These are phyloP conservation scores for Eretmochelys imbricata DNA, from an alignment of 2,113 vertebrate genomes.

Conservation along the genomic window DNA sequence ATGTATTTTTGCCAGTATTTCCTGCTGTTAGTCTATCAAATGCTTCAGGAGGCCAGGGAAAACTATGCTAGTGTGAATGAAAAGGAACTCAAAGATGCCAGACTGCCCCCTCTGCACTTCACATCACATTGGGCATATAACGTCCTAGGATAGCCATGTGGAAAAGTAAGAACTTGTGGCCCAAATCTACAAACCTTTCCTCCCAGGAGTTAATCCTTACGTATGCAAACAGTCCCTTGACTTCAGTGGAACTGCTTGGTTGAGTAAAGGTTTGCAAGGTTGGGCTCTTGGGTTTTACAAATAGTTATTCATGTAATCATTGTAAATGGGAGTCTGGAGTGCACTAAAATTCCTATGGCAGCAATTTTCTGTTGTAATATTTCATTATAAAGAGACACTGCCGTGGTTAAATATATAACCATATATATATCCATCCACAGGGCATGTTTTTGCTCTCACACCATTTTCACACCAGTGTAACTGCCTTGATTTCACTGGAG, in stretches of 20 bases:
- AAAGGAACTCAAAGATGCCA: constrained; percentile 32
- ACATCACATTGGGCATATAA: background rate
- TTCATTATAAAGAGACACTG: constrained; percentile 48
- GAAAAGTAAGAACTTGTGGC: constrained; percentile 22
- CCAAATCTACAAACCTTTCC: constrained; percentile 5
- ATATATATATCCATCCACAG: background rate
- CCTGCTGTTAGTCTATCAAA: constrained; percentile 56
- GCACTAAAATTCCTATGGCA: constrained; percentile 50
- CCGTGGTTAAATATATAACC: background rate
- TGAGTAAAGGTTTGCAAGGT: constrained; percentile 55
- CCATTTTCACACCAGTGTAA: background rate
- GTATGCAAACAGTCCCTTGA: constrained; percentile 59
- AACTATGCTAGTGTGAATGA: background rate
- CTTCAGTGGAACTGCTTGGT: constrained; percentile 39
- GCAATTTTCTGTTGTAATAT: constrained; percentile 49
- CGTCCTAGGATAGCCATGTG: background rate
- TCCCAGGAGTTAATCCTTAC: constrained; percentile 37
- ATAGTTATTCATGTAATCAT: constrained; percentile 50
- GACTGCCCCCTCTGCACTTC: rapidly evolving
- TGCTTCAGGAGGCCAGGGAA: constrained; percentile 39
- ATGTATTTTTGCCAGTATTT: constrained; percentile 58
- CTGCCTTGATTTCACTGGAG: constrained; percentile 17
- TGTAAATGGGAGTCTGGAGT: constrained; percentile 55
- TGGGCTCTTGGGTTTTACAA: constrained; percentile 65
- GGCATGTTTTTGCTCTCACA: constrained; percentile 1